A percentile compares a stretch with the other conserved stretches of the same genome.
phyloP scores from a whole-genome alignment of 2,888 invertebrate species.

The Steinernema scapterisci region DNA sequence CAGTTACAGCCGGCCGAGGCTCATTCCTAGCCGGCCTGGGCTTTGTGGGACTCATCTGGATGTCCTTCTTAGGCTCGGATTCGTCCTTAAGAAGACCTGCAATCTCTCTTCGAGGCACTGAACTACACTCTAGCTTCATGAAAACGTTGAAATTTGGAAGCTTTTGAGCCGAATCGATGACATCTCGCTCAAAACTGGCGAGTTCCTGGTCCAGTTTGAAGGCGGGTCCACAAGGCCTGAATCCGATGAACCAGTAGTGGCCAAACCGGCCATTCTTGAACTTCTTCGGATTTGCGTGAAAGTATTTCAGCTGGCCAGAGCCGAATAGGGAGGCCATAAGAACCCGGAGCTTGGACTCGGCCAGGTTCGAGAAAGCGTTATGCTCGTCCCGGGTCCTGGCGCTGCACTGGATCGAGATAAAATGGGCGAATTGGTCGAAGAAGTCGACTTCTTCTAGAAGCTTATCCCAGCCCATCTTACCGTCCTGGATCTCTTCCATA shows the following conservation, averaged over 20 bases:
- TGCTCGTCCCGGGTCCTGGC: slow-evolving; percentile 59
- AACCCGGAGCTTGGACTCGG: slow-evolving; percentile 88
- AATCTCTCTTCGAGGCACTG: no score
- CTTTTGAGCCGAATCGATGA: no score
- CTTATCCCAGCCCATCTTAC: slow-evolving; percentile 84
- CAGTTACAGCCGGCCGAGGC: no score
- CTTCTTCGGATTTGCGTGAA: background rate
- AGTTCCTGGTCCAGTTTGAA: no score
- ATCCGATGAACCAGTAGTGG: background rate
- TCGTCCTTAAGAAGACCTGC: no score
- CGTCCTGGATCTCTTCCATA: slow-evolving; percentile 80
- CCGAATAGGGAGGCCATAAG: background rate
- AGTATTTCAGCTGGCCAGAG: background rate
- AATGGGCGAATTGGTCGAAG: slow-evolving; percentile 77
- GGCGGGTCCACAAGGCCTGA: background rate
- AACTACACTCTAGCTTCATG: no score
- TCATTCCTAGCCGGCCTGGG: no score
- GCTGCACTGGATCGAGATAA: slow-evolving; percentile 74
- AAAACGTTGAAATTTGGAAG: no score
- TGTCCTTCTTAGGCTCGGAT: no score
- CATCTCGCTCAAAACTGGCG: no score
- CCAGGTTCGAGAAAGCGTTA: slow-evolving; percentile 68
- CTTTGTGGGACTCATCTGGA: no score
- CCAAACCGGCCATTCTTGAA: background rate
- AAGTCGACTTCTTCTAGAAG: slow-evolving; percentile 93